These are phyloP conservation scores for Toxotes chatareus DNA, from an alignment of 2,113 vertebrate genomes.

Conservation along the genomic window DNA sequence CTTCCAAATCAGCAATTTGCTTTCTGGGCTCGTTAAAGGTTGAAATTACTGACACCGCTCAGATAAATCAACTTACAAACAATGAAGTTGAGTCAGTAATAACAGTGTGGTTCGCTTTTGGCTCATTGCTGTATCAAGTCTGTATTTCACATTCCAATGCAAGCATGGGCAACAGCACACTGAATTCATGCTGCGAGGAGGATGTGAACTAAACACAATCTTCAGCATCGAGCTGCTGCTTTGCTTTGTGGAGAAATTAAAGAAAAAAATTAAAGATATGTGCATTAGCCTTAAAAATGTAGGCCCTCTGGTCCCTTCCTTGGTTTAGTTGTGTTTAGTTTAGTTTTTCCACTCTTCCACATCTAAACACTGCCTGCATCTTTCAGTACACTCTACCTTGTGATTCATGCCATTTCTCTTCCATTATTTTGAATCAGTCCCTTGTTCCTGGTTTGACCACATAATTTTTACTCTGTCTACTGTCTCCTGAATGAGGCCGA, in stretches of 20 bases:
- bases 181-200: background rate
- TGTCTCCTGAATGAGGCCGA: constrained; percentile 54
- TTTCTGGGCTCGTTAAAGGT: background rate
- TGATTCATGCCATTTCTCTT: constrained; percentile 45
- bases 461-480: constrained; percentile 59
- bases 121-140: constrained; percentile 26
- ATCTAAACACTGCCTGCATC: constrained; percentile 26
- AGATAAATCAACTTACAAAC: constrained; percentile 29
- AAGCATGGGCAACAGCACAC: constrained; percentile 39
- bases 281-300: background rate
- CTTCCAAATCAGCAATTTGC: constrained; percentile 31
- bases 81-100: constrained; percentile 22
- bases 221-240: constrained; percentile 10
- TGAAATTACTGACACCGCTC: constrained; percentile 15
- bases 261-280: background rate
- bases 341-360: constrained; percentile 19
- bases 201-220: constrained; percentile 23
- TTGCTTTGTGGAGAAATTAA: constrained; percentile 13
- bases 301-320: background rate
- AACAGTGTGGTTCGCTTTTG: constrained; percentile 33
- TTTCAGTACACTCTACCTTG: constrained; percentile 48
- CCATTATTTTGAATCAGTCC: constrained; percentile 61
- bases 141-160: constrained; percentile 55
- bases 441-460: constrained; percentile 67
- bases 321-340: background rate